Evolutionary conservation across 2,113 vertebrate genomes (phyloP), one percentile per base, ranked within the genome.

Genomic region (Labrus mixtus): DNA sequence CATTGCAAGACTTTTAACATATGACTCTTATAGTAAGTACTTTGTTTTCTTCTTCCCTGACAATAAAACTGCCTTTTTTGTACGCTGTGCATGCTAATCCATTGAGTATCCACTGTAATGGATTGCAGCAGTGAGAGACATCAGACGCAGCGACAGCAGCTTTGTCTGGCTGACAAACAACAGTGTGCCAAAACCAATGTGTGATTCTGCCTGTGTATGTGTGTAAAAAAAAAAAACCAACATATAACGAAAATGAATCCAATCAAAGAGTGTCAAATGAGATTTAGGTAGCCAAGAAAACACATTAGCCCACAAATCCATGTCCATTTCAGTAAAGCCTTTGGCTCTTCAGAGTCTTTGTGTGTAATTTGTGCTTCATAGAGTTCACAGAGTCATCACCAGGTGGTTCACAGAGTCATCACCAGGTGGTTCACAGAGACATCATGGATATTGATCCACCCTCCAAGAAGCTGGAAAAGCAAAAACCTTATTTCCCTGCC

Each of bases 391-490:
- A 68, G 33, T 50, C 0, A 23, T 45, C 36, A 8, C 39, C 48
- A 43, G 43, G 23, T 25, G 64, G 33, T 71, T n/a, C n/a, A n/a
- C 39, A 57, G 29, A 67, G 36, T 37, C 36, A 37, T 37, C 36
- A 37, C 36, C 76, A n/a, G n/a, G n/a, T n/a, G n/a, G n/a, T n/a
- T 33, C 25, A 25, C 39, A 57, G 29, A 67, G 55, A 71, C 17
- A 7, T 76, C 76, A 74, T 39, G 10, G 54, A 45, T 82, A 90
- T 82, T 12, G 68, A 88, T 79, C 76, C 50, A 13, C 48, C 17
- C n/a, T 66, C 50, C 12, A 10, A 6, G 3, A 33, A 37, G 3
- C 56, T 55, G 23, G 16, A 45, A 39, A 43, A 36, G 23, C 20
- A 36, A 48, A 67, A 51, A 10, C 57, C 43, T 80, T 19, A n/a